phyloP scores from a whole-genome alignment of 1,140 invertebrate genomes.

The Penaeus indicus region DNA sequence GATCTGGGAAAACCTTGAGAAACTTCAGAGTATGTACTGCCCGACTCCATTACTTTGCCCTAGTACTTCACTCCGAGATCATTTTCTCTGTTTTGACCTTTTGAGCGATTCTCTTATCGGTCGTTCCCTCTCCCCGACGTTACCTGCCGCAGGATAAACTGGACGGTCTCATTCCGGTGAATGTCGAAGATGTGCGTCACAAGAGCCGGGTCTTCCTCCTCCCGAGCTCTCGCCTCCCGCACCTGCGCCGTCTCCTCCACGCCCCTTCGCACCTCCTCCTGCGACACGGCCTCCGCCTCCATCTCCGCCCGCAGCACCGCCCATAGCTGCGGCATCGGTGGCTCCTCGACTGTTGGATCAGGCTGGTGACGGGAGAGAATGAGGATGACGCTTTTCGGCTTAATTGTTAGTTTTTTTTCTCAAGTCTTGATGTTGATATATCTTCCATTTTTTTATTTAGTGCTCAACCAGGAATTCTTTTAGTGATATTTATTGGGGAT shows the following conservation, averaged over 20 bases:
- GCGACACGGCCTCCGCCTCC: slow-evolving; percentile 40
- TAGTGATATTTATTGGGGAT: too few species aligned
- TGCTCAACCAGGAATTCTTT: too few species aligned
- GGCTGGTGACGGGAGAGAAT: slow-evolving; percentile 29
- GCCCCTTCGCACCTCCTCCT: slow-evolving; percentile 38
- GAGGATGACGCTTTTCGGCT: background rate
- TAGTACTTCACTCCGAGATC: too few species aligned
- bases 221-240: background rate
- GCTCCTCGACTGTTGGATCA: slow-evolving; percentile 40
- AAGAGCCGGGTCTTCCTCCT: slow-evolving; percentile 28
- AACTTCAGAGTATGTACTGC: too few species aligned
- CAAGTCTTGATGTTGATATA: too few species aligned
- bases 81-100: background rate
- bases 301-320: slow-evolving; percentile 32
- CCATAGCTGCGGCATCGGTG: slow-evolving; percentile 45
- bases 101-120: background rate
- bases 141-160: slow-evolving; percentile 52
- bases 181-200: slow-evolving; percentile 48
- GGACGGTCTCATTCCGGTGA: slow-evolving; percentile 43
- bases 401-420: too few species aligned
- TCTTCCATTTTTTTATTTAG: too few species aligned
- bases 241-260: slow-evolving; percentile 47
- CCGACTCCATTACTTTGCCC: too few species aligned
- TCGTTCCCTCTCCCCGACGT: background rate
- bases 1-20: too few species aligned